A percentile compares a stretch with the other conserved stretches of the same genome.
phyloP scores from a whole-genome alignment of 2,113 vertebrate genomes.

The Macquaria australasica region DNA sequence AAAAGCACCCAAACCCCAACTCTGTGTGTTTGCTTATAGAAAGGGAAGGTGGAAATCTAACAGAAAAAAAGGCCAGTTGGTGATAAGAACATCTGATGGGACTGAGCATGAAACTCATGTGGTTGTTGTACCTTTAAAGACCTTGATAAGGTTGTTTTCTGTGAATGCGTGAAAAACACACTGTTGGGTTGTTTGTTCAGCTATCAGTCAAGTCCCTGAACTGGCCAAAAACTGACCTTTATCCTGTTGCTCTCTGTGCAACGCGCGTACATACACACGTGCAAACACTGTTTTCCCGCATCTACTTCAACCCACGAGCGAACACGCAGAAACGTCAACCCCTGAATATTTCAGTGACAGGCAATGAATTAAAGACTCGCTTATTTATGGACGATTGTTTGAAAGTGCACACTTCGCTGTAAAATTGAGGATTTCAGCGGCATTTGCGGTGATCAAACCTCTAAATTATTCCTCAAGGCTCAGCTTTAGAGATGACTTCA shows the following conservation, averaged over 20 bases:
- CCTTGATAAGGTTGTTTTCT: conserved; percentile 2
- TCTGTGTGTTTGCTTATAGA: neutral
- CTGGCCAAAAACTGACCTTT: conserved; percentile 58
- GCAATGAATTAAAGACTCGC: neutral
- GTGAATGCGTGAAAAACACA: conserved; percentile 18
- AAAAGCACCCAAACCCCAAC: conserved; percentile 6
- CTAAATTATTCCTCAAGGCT: neutral
- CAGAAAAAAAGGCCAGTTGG: neutral
- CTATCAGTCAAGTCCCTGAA: conserved; percentile 14
- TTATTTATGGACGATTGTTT: neutral
- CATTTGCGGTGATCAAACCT: neutral
- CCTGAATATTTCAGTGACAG: neutral
- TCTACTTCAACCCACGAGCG: neutral
- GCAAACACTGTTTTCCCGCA: neutral
- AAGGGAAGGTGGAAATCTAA: conserved; percentile 6
- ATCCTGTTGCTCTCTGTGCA: conserved; percentile 27
- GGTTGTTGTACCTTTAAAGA: conserved; percentile 1
- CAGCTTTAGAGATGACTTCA: neutral
- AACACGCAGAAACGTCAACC: neutral
- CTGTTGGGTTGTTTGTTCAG: conserved; percentile 25
- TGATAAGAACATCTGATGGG: conserved; percentile 9
- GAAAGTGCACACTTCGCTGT: neutral
- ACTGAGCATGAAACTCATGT: conserved; percentile 12
- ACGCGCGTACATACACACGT: neutral
- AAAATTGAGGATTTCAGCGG: neutral